Conservation (phyloP, 1,140 invertebrate species). For the Tetraneura akinire region DNA sequence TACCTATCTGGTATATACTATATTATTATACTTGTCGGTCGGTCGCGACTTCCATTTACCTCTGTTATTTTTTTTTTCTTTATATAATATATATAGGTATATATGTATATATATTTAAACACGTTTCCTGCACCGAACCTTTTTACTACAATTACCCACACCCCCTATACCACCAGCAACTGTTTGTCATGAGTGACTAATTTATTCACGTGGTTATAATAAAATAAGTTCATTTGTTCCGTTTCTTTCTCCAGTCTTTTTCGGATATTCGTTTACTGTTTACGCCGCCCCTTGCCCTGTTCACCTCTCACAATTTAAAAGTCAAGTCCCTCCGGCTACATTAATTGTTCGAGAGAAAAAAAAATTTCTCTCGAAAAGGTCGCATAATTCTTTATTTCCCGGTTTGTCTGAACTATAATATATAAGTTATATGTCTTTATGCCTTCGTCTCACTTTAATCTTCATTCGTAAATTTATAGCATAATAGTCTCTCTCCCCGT, state of each 20-base stretch:
- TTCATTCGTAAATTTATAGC: too few relatives aligned
- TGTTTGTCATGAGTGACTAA: conserved; percentile 47
- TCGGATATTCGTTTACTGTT: neutral
- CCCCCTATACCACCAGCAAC: neutral
- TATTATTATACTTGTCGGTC: conserved; percentile 23
- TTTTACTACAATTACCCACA: too few relatives aligned
- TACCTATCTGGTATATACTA: conserved; percentile 38
- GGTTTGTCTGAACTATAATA: neutral
- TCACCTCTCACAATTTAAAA: conserved; percentile 47
- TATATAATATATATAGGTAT: conserved; percentile 2
- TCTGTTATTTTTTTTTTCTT: neutral
- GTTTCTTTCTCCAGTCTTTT: neutral
- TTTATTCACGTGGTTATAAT: conserved; percentile 42
- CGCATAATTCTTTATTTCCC: conserved; percentile 46
- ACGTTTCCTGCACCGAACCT: neutral
- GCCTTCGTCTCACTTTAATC: neutral
- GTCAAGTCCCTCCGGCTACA: conserved; percentile 47
- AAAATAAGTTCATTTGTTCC: conserved; percentile 48
- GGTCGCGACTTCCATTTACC: conserved; percentile 25
- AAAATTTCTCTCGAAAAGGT: conserved; percentile 14
- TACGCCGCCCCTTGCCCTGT: too few relatives aligned
- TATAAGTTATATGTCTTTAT: conserved; percentile 30
- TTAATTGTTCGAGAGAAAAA: conserved; percentile 44
- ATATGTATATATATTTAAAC: conserved; percentile 15
- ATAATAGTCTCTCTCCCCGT: too few relatives aligned